phyloP scores from a whole-genome alignment of 2,888 invertebrate genomes.

The Ophion ventricosus region DNA sequence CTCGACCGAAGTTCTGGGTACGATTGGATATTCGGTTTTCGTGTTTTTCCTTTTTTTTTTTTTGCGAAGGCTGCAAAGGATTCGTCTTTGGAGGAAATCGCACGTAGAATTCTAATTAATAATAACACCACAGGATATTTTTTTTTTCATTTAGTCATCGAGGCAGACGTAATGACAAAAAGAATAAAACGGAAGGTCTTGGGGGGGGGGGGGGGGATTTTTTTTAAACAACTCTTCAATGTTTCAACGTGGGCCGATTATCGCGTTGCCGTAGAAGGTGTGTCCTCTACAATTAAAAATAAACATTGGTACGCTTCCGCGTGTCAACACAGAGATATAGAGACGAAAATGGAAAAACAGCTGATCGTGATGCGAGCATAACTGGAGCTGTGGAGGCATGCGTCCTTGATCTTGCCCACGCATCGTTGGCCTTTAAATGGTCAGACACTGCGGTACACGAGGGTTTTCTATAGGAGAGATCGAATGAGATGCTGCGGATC shows the following conservation, averaged over 20 bases:
- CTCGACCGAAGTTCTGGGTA: conserved; percentile 92
- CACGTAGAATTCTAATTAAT: too few relatives aligned
- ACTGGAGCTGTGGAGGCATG: conserved; percentile 25
- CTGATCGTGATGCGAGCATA: conserved; percentile 63
- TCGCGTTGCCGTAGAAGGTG: conserved; percentile 12
- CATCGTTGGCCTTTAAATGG: conserved; percentile 72
- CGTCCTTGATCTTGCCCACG: conserved; percentile 78
- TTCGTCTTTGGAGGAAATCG: conserved; percentile 54
- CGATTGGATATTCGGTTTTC: conserved; percentile 39
- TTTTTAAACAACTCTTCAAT: background rate
- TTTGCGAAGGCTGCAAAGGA: conserved; percentile 66
- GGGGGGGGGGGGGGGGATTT: too few relatives aligned
- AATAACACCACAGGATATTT: too few relatives aligned
- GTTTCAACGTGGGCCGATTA: conserved; percentile 18
- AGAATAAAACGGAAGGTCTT: too few relatives aligned
- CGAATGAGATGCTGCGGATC: background rate
- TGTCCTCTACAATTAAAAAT: conserved; percentile 55
- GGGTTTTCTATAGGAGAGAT: background rate
- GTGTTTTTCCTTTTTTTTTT: background rate
- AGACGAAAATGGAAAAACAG: conserved; percentile 68
- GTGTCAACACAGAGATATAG: background rate
- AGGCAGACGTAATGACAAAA: too few relatives aligned
- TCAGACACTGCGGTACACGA: conserved; percentile 55
- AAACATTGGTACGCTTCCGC: conserved; percentile 35
- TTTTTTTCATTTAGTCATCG: background rate